Evolutionary conservation across 2,888 invertebrate genomes (phyloP), one percentile per base, ranked within the genome.

Genomic region (Ochropacha duplaris): DNA sequence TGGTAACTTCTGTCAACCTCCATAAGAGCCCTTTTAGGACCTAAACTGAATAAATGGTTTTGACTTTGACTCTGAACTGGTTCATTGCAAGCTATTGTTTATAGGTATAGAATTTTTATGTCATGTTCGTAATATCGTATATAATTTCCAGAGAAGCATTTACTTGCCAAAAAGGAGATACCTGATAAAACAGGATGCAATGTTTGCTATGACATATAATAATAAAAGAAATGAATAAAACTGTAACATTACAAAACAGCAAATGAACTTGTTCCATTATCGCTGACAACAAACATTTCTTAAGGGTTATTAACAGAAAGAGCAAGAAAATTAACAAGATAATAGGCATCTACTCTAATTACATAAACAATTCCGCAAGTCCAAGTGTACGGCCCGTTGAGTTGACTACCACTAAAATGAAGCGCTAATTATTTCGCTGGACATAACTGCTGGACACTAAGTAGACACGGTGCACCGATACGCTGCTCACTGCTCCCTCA

Each of bases 401-500:
- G 69, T 64, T 60, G 64, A 64, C 65, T 65, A 73, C 71, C 75
- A 72, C 75, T 76, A 77, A 80, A 82, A 79, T 81, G 75, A 74
- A 69, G 69, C 69, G 69, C 81, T 88, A 86, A 86, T 87, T 83
- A 86, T 79, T 78, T 76, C 69, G 73, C 76, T 72, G 61, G 71
- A 76, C 77, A 75, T 76, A 72, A 70, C 65, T 63, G 67, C 65
- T 49, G 56, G 84, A 86, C 87, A 78, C 79, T 88, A 87, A 87
- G 83, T 85, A 85, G 88, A 88, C 88, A 78, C 19, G 71, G 69
- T 67, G 75, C 75, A 79, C 74, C 78, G 84, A 85, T 87, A 83
- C 74, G 74, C 65, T 63, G 66, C 36, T 9, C 36, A 6, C 4
- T 36, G 44, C 44, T 44, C 44, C 44, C 68, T 81, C 88, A 88